Conservation (phyloP, 2,888 invertebrate species). For the Cheilosia vernalis region DNA sequence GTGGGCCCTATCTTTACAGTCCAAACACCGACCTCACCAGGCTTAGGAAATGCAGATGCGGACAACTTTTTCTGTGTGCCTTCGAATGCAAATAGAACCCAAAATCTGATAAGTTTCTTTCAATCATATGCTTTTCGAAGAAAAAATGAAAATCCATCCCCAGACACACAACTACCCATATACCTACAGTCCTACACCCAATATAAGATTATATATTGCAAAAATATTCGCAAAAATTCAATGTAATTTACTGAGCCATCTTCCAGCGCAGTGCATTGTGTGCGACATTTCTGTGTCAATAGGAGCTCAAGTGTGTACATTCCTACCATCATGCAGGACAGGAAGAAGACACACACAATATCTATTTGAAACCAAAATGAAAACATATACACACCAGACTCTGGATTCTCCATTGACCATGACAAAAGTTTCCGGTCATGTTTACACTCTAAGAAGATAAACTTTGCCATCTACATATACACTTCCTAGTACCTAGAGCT, state of each 20-base stretch:
- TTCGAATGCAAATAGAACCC: no score
- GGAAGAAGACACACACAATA: constrained; percentile 18
- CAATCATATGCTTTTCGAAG: no score
- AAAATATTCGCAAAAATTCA: constrained; percentile 49
- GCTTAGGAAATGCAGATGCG: no score
- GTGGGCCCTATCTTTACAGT: no score
- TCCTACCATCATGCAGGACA: constrained; percentile 31
- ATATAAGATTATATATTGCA: constrained; percentile 25
- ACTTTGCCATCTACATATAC: constrained; percentile 64
- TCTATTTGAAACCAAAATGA: constrained; percentile 48
- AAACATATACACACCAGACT: constrained; percentile 55
- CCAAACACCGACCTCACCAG: no score
- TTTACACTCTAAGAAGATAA: constrained; percentile 71
- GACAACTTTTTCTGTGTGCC: no score
- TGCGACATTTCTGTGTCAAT: constrained; percentile 55
- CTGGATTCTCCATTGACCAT: constrained; percentile 52
- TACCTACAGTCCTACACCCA: constrained; percentile 42
- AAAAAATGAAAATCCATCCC: no score
- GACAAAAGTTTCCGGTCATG: constrained; percentile 71
- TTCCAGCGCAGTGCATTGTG: constrained; percentile 38
- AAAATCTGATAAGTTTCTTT: no score
- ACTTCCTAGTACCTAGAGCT: background rate
- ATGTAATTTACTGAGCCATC: constrained; percentile 38
- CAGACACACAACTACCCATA: constrained; percentile 9
- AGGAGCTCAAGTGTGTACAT: constrained; percentile 57